Percentiles rank a stretch among this genome's conserved stretches.
Evolutionary conservation across 2,113 vertebrate species (phyloP).

Genomic region (Marcusenius ussheri): DNA sequence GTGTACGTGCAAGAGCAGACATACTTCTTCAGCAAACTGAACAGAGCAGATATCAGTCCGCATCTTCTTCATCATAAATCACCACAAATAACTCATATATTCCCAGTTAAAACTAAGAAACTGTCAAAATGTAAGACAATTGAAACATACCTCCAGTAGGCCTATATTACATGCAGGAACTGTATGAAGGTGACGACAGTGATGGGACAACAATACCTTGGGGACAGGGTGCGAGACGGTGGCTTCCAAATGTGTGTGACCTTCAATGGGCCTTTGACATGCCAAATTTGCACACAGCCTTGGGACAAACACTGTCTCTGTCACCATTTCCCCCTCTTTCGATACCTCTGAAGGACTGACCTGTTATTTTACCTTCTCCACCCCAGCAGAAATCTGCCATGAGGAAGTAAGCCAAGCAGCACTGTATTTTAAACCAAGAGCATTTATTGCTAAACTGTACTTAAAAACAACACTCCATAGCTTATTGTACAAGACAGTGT

Average conservation of each 20-base stretch:
- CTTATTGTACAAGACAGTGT: conserved; percentile 69
- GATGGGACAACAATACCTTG: background rate
- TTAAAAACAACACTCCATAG: conserved; percentile 64
- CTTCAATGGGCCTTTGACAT: background rate
- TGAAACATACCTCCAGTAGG: background rate
- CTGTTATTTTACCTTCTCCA: background rate
- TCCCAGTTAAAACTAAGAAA: background rate
- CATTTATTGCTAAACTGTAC: conserved; percentile 76
- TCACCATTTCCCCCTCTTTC: background rate
- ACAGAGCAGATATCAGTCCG: background rate
- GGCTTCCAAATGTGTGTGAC: background rate
- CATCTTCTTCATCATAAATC: background rate
- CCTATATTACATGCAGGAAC: background rate
- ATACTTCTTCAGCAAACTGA: background rate
- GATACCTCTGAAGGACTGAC: background rate
- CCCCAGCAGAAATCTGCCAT: background rate
- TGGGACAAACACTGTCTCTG: background rate
- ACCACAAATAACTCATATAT: background rate
- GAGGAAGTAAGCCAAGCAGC: background rate
- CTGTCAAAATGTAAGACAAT: background rate
- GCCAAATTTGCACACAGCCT: background rate
- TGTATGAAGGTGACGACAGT: background rate
- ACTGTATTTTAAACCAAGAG: conserved; percentile 60
- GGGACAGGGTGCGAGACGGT: background rate
- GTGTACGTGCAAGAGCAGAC: background rate